phyloP scores from a whole-genome alignment of 37 sponge, comb jelly and placozoan species.

The Chondrosia reniformis region DNA sequence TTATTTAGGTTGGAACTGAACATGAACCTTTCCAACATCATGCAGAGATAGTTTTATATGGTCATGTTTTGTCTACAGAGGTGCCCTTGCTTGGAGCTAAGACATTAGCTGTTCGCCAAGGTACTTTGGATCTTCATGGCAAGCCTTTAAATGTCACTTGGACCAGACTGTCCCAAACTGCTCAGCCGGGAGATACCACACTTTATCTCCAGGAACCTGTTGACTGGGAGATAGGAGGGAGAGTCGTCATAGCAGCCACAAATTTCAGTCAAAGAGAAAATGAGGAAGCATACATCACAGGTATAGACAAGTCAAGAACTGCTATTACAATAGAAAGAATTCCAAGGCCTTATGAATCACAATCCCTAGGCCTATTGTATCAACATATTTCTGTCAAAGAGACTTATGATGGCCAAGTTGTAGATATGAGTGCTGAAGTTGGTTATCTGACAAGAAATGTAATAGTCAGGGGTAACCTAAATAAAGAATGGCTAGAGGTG shows the following conservation, averaged over 20 bases:
- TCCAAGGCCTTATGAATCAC: neutral
- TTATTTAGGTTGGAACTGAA: slow-evolving; percentile 77
- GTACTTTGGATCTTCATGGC: slow-evolving; percentile 91
- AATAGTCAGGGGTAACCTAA: slow-evolving; percentile 71
- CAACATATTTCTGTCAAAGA: slow-evolving; percentile 73
- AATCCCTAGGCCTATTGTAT: slow-evolving; percentile 46
- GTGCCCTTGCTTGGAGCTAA: slow-evolving; percentile 96
- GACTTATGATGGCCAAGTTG: slow-evolving; percentile 47
- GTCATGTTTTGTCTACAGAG: slow-evolving; percentile 83
- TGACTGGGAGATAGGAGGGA: slow-evolving; percentile 82
- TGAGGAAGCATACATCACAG: slow-evolving; percentile 69
- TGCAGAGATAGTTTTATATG: slow-evolving; percentile 86
- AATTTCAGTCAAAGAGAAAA: slow-evolving; percentile 83
- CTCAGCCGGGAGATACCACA: slow-evolving; percentile 30
- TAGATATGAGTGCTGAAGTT: slow-evolving; percentile 86
- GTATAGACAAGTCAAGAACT: slow-evolving; percentile 34
- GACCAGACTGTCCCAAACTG: slow-evolving; percentile 82
- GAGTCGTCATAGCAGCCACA: slow-evolving; percentile 83
- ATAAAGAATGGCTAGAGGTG: slow-evolving; percentile 51
- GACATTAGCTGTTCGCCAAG: slow-evolving; percentile 85
- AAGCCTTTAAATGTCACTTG: slow-evolving; percentile 79
- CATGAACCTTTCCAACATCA: slow-evolving; percentile 71
- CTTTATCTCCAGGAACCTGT: slow-evolving; percentile 54
- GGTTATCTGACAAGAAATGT: slow-evolving; percentile 93
- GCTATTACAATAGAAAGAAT: slow-evolving; percentile 30